Evolutionary conservation across 2,113 vertebrate species (phyloP).

Genomic region (Ondatra zibethicus): DNA sequence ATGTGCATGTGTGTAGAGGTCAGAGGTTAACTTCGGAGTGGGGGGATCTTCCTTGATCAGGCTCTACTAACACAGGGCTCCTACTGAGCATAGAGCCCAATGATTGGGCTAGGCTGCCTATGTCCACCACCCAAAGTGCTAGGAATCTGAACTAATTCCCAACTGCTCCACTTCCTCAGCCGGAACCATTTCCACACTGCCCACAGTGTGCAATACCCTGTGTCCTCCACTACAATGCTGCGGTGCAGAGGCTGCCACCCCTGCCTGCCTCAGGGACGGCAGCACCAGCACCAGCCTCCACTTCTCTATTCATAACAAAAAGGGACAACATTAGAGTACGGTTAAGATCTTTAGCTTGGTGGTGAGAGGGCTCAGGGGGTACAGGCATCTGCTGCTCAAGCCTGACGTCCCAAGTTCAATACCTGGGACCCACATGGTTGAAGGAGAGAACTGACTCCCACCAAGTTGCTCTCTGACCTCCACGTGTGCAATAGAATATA

Average conservation of each 20-base stretch:
- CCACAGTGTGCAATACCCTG: rapidly evolving
- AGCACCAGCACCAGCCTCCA: rapidly evolving
- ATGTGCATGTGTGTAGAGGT: not conserved
- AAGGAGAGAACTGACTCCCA: not conserved
- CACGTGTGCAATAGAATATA: not conserved
- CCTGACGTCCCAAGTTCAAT: not conserved
- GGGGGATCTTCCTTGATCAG: not conserved
- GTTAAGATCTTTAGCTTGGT: not conserved
- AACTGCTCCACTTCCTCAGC: not conserved
- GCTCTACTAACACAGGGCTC: not conserved
- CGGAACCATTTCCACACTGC: not conserved
- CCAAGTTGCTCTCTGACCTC: not conserved
- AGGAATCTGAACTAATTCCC: not conserved
- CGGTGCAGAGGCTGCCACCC: too few species aligned
- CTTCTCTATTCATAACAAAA: not conserved
- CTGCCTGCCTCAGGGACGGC: not conserved
- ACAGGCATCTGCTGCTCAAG: not conserved
- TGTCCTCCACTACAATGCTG: rapidly evolving
- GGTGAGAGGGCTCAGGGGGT: not conserved
- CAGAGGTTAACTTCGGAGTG: not conserved
- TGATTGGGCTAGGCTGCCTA: not conserved
- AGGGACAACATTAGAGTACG: not conserved
- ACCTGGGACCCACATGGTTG: not conserved
- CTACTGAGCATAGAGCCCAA: too few species aligned
- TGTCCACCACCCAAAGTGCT: not conserved